phyloP scores from a whole-genome alignment of 2,888 invertebrate genomes.

The Lutraria lutraria region DNA sequence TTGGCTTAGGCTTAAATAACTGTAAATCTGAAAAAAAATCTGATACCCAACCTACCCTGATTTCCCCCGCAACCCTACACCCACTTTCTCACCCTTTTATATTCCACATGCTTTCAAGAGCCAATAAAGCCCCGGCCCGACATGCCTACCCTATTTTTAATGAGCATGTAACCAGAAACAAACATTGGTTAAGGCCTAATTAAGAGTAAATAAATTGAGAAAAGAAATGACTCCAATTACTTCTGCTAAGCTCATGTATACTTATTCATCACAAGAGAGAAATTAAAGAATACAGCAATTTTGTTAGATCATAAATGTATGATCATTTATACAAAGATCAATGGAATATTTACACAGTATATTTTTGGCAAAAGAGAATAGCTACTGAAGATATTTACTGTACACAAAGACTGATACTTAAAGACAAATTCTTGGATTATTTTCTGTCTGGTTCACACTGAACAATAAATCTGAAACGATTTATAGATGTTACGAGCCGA shows the following conservation, averaged over 20 bases:
- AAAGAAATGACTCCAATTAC: background rate
- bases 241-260: background rate
- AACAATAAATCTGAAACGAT: background rate
- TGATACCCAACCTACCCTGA: no score
- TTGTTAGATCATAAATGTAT: background rate
- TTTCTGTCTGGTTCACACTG: background rate
- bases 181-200: no score
- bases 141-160: no score
- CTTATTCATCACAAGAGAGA: background rate
- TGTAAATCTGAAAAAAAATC: no score
- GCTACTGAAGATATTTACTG: background rate
- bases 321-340: background rate
- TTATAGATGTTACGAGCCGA: background rate
- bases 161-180: no score
- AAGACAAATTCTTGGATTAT: background rate
- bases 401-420: background rate
- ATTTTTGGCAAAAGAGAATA: background rate
- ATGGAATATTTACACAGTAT: background rate
- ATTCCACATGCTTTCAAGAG: no score
- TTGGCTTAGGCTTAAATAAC: no score
- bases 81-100: no score
- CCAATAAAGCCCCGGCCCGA: no score
- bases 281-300: background rate
- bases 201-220: background rate
- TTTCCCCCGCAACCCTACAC: no score